Conservation (phyloP, 2,797 vertebrate species). For the Clarias pachynema region DNA sequence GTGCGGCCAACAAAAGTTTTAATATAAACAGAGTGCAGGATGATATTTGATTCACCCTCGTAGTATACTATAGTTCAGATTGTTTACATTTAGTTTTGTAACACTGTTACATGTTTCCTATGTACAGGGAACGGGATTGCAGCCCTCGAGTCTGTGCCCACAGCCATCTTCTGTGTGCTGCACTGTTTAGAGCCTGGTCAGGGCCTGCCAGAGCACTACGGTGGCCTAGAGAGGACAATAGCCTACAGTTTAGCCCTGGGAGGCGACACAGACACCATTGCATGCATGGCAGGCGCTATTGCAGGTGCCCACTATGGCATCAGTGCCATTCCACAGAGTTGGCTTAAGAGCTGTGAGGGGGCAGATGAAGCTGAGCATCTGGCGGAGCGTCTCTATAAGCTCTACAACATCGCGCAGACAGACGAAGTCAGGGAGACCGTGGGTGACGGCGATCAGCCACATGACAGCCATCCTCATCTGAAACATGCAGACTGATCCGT, state of each 20-base stretch:
- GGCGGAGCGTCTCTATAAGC: slow-evolving; percentile 80
- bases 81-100: background rate
- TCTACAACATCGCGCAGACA: slow-evolving; percentile 76
- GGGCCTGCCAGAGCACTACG: slow-evolving; percentile 84
- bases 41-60: too few relatives aligned
- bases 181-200: slow-evolving; percentile 89
- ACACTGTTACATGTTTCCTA: background rate
- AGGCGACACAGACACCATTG: slow-evolving; percentile 98
- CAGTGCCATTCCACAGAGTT: slow-evolving; percentile 82
- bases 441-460: slow-evolving; percentile 38
- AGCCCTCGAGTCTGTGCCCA: slow-evolving; percentile 93
- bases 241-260: slow-evolving; percentile 93
- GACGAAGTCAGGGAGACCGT: slow-evolving; percentile 54
- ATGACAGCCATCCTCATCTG: slow-evolving; percentile 2
- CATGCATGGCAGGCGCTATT: slow-evolving; percentile 97
- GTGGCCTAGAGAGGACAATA: slow-evolving; percentile 89
- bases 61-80: background rate
- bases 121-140: slow-evolving; percentile 91
- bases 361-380: slow-evolving; percentile 83
- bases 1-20: too few relatives aligned
- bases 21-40: too few relatives aligned
- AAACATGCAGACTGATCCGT: slow-evolving; percentile 42
- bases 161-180: slow-evolving; percentile 95
- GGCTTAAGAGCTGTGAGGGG: slow-evolving; percentile 91
- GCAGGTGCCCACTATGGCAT: slow-evolving; percentile 94